Percentiles rank a stretch among this genome's conserved stretches.
Conservation (phyloP, 2,797 vertebrate genomes). For the Acanthurus tractus region DNA sequence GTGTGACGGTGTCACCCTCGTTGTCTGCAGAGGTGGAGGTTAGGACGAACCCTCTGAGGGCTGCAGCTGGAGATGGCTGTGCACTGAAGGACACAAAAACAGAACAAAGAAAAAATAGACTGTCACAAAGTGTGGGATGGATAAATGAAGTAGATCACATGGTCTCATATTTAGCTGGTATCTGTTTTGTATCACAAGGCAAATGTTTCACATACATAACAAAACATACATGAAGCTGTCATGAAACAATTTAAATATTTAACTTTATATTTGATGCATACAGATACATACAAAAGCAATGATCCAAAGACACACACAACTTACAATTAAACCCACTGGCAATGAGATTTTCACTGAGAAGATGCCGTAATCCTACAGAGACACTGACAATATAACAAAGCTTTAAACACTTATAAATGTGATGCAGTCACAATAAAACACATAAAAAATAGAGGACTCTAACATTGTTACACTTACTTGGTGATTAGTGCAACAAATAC, state of each 20-base stretch:
- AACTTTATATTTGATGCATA: not conserved
- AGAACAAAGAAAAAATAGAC: constrained; percentile 37
- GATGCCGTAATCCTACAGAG: constrained; percentile 13
- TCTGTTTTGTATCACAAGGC: not conserved
- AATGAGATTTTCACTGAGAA: constrained; percentile 29
- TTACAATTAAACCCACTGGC: constrained; percentile 35
- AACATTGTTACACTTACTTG: constrained; percentile 37
- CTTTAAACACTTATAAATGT: not conserved
- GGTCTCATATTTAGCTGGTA: not conserved
- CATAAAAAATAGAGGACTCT: not conserved
- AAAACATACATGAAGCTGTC: not conserved
- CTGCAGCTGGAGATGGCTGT: constrained; percentile 66
- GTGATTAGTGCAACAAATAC: constrained; percentile 5
- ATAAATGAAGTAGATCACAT: not conserved
- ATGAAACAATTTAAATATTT: not conserved
- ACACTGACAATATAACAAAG: constrained; percentile 14
- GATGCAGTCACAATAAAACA: not conserved
- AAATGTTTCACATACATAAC: not conserved
- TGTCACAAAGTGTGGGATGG: not conserved
- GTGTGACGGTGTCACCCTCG: constrained; percentile 39
- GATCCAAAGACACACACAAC: not conserved
- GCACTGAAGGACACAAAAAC: constrained; percentile 41
- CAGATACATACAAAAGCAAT: not conserved
- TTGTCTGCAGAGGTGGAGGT: constrained; percentile 70
- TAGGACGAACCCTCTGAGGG: constrained; percentile 51